A percentile compares a stretch with the other conserved stretches of the same genome.
phyloP scores from a whole-genome alignment of 2,797 vertebrate genomes.

The Prionace glauca region DNA sequence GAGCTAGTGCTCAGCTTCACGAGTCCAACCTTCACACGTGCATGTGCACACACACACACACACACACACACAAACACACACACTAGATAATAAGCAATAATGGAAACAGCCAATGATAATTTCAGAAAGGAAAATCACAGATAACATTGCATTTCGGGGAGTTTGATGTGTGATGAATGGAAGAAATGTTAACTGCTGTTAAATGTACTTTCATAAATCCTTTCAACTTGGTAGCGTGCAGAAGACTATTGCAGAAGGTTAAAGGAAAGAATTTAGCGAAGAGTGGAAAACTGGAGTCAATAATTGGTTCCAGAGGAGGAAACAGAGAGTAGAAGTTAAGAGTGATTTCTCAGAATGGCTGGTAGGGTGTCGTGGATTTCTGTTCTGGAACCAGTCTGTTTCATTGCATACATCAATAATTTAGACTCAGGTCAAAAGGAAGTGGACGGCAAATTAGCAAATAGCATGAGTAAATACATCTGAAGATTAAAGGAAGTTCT shows the following conservation, averaged over 20 bases:
- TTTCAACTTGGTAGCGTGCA: neutral
- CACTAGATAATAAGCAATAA: too few relatives aligned
- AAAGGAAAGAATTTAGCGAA: neutral
- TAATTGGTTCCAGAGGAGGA: neutral
- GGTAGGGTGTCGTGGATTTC: neutral
- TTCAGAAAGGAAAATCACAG: neutral
- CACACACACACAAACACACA: too few relatives aligned
- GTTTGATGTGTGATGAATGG: neutral
- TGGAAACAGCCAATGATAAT: neutral
- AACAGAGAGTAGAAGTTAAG: neutral
- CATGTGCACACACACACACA: too few relatives aligned
- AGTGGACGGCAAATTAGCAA: neutral
- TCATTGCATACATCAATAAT: neutral
- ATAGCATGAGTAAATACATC: neutral
- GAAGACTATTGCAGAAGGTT: neutral
- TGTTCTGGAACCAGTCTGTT: neutral
- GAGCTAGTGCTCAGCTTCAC: too few relatives aligned
- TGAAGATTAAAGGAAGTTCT: neutral
- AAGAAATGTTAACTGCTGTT: neutral
- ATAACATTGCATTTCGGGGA: neutral
- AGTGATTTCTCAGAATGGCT: neutral
- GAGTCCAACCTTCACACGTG: too few relatives aligned
- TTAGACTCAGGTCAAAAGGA: neutral
- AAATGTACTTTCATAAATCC: neutral
- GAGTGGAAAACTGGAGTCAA: neutral